Evolutionary conservation across 2,888 invertebrate species (phyloP).

Genomic region (Bugula neritina): DNA sequence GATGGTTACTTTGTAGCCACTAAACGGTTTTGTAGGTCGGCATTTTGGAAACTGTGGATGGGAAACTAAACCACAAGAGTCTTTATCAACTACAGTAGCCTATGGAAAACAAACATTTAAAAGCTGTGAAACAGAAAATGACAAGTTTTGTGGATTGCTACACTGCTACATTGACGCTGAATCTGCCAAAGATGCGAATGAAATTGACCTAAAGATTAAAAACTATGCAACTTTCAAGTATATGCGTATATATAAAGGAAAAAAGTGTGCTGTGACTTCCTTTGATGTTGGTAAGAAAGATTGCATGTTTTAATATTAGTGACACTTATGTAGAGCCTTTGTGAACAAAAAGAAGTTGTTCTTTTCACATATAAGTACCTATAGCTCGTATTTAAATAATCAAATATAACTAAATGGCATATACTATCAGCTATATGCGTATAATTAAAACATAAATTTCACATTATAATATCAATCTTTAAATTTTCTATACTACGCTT

Average conservation of each 20-base stretch:
- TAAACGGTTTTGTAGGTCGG: neutral
- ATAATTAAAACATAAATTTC: too few species aligned
- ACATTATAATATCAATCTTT: too few species aligned
- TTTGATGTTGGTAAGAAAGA: constrained; percentile 9
- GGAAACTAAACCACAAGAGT: neutral
- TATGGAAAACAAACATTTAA: neutral
- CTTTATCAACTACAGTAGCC: neutral
- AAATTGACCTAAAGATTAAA: too few species aligned
- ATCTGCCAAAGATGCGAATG: neutral
- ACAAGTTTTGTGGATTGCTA: constrained; percentile 3
- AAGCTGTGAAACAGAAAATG: neutral
- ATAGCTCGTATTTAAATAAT: too few species aligned
- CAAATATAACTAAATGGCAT: too few species aligned
- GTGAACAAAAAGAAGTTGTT: too few species aligned
- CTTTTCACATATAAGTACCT: too few species aligned
- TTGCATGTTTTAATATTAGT: too few species aligned
- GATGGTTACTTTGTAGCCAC: too few species aligned
- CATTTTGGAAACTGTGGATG: constrained; percentile 19
- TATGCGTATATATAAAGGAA: neutral
- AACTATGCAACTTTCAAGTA: neutral
- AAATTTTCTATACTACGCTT: too few species aligned
- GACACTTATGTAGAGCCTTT: too few species aligned
- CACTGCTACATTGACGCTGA: neutral
- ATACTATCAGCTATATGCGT: too few species aligned
- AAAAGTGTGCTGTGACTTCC: neutral